Evolutionary conservation across 2,113 vertebrate species (phyloP), one percentile per base, ranked within the genome.

Genomic region (Sminthopsis crassicaudata): DNA sequence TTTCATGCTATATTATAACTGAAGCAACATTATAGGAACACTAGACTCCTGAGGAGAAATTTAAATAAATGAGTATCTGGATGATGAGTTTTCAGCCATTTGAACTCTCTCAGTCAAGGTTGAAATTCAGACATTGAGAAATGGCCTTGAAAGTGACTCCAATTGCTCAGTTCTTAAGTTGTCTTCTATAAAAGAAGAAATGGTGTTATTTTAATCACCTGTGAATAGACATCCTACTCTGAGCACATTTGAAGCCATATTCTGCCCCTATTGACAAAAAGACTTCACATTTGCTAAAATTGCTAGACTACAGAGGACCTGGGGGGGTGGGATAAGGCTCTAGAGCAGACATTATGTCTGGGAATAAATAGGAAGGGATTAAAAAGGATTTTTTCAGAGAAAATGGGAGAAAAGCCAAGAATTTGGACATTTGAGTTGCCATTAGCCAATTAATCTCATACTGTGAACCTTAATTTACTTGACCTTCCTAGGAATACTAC

Each of bases 41-140:
- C 36, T 67, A 46, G 27, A 42, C 94, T 95, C 95, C 57, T 92
- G 30, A 48, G 36, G 53, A 91, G 51, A 24, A 60, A 90, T 25
- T 91, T 97, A 94, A 84, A n/a, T 92, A 14, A 10, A n/a, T 26
- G 54, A 51, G 12, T 26, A 91, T 84, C n/a, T 76, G 48, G 57
- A 30, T 93, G 67, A 84, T n/a, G 23, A 10, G 8, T 67, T 51
- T 91, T 91, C 36, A 76, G 16, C 30, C 53, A 50, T 2, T n/a
- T 53, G 57, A 95, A 91, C 26, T 91, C 0, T 53, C 96, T 67
- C 90, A 95, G 88, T 93, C 91, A 46, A 52, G 84, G 94, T 95
- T 91, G 42, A 22, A 9, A 24, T 91, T 84, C 67, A 84, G 67
- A 54, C 11, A 53, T 30, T 93, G 90, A 0, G 19, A 52, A 91